phyloP scores from a whole-genome alignment of 2,797 vertebrate genomes.

The Lepidocolaptes lacrymiger region DNA sequence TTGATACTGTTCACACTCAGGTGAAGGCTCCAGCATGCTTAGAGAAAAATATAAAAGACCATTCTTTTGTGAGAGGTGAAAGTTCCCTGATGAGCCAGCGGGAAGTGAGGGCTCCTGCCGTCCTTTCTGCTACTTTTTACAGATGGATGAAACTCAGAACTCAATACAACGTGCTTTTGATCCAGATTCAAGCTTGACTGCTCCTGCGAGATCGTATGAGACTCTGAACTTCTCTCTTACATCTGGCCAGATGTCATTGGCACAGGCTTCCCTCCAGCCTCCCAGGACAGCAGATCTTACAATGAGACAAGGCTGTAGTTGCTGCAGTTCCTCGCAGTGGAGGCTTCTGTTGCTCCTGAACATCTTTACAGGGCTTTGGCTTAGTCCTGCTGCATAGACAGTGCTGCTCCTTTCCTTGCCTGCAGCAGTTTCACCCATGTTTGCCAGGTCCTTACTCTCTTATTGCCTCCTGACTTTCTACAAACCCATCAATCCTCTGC shows the following conservation, averaged over 20 bases:
- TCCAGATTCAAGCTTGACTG: constrained; percentile 26
- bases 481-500: background rate
- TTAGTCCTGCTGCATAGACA: background rate
- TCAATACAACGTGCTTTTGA: background rate
- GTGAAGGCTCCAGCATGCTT: constrained; percentile 19
- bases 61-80: background rate
- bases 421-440: background rate
- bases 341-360: constrained; percentile 1
- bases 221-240: background rate
- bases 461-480: background rate
- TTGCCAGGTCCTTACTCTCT: background rate
- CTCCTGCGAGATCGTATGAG: background rate
- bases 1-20: constrained; percentile 16
- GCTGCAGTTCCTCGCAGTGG: background rate
- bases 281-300: background rate
- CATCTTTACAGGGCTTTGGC: background rate
- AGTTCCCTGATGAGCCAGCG: background rate
- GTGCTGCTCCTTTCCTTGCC: background rate
- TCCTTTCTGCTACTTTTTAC: constrained; percentile 42
- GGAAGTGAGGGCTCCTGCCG: constrained; percentile 4
- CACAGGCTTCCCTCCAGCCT: background rate
- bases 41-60: constrained; percentile 28
- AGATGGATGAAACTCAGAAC: constrained; percentile 33
- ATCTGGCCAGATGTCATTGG: constrained; percentile 41
- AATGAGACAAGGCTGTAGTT: background rate